Evolutionary conservation across 2,888 invertebrate species (phyloP).

Genomic region (Bombyx huttoni): DNA sequence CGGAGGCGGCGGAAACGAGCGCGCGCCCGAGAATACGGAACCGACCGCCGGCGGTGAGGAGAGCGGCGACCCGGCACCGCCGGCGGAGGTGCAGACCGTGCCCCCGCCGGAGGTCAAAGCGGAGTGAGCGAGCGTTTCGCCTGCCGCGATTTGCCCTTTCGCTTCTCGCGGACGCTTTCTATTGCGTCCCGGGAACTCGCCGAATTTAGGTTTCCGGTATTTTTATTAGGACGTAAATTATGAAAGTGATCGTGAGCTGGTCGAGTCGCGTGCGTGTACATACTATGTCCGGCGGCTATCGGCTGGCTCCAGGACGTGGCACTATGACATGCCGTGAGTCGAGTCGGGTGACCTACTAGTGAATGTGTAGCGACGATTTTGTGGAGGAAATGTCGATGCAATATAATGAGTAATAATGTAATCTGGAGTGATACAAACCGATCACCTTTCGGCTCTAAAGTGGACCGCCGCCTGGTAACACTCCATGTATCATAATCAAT

Average conservation of each 20-base stretch:
- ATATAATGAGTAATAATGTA: slow-evolving; percentile 62
- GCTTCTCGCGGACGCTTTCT: slow-evolving; percentile 12
- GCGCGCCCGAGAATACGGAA: slow-evolving; percentile 31
- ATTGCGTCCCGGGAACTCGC: slow-evolving; percentile 17
- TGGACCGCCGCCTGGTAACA: slow-evolving; percentile 39
- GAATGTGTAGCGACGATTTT: slow-evolving; percentile 61
- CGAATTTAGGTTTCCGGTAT: slow-evolving; percentile 54
- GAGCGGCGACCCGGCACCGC: slow-evolving; percentile 23
- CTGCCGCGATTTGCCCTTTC: slow-evolving; percentile 14
- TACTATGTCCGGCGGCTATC: slow-evolving; percentile 41
- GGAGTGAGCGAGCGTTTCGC: slow-evolving; percentile 26
- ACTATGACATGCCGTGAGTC: slow-evolving; percentile 55
- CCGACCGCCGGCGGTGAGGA: slow-evolving; percentile 26
- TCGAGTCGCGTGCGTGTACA: slow-evolving; percentile 46
- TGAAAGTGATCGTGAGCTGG: slow-evolving; percentile 60
- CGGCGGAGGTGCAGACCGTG: slow-evolving; percentile 29
- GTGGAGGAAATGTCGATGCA: slow-evolving; percentile 58
- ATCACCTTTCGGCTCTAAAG: slow-evolving; percentile 30
- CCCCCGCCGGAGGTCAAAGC: slow-evolving; percentile 37
- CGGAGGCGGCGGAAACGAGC: slow-evolving; percentile 36
- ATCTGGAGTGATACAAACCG: slow-evolving; percentile 47
- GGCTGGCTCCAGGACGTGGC: slow-evolving; percentile 59
- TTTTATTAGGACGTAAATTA: slow-evolving; percentile 66
- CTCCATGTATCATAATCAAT: slow-evolving; percentile 72
- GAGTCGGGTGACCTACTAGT: slow-evolving; percentile 24